Evolutionary conservation across 2,797 vertebrate species (phyloP), one percentile per base, ranked within the genome.

Genomic region (Babyrousa celebensis): DNA sequence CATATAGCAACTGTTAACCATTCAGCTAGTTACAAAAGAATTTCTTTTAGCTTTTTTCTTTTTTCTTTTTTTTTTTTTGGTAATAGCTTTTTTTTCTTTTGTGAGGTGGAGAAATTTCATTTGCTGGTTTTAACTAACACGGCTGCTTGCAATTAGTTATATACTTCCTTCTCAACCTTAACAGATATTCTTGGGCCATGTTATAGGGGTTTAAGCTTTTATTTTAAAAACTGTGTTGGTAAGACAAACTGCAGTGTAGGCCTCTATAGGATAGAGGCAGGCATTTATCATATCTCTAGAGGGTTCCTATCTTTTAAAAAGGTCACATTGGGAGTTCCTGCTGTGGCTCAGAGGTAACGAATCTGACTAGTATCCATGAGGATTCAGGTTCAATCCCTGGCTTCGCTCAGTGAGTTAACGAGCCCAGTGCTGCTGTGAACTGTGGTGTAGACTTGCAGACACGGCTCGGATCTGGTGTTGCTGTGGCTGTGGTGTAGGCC

Each of bases 141-240:
- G 32, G 43, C 29, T 84, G 63, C 20, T 43, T 90, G 25, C 12
- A 62, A 75, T 79, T 25, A 87, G 40, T 71, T 40, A 78, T 11
- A 27, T 25, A 91, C 52, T 93, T 93, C 32, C 27, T 63, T 93
- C 43, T 83, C 20, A 77, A 93, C 25, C 8, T 71, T 29, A 89
- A 79, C 27, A 86, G 32, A 82, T 58, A 79, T 89, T 85, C 58
- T 62, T 91, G 54, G 12, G 84, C 43, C 56, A 29, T 11, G 15
- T 97, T 85, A 29, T 1, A 74, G 17, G 27, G 25, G 8, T 15
- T 71, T 62, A 86, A 68, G n/a, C 5, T 83, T 86, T 91, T 86
- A 65, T 32, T 86, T 60, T n/a, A 83, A 87, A 62, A 36, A 21
- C 20, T 23, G 16, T 32, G 20, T 12, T n/a, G 23, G 17, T 80